Percentiles rank a stretch among this genome's conserved stretches.
These are phyloP conservation scores for Myiozetetes cayanensis DNA, from an alignment of 2,113 vertebrate genomes.

Conservation along the genomic window DNA sequence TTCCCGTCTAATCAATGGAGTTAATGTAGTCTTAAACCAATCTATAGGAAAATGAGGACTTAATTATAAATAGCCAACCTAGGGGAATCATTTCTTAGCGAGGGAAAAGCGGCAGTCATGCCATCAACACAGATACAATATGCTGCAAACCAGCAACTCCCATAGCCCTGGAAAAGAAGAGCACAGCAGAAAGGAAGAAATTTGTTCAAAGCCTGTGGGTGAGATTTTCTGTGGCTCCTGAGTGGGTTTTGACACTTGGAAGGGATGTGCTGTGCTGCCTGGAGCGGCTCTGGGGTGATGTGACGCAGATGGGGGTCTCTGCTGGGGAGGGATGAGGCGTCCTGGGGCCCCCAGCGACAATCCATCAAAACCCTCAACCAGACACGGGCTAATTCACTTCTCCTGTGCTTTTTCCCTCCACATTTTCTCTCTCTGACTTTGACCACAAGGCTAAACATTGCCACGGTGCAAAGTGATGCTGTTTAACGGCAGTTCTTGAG, in stretches of 20 bases:
- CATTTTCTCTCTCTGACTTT: not conserved
- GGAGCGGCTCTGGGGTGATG: not conserved
- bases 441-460: not conserved
- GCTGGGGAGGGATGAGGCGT: not conserved
- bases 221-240: not conserved
- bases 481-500: not conserved
- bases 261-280: not conserved
- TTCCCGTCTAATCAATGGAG: not conserved
- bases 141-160: not conserved
- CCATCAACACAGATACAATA: not conserved
- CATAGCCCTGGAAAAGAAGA: not conserved
- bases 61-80: not conserved
- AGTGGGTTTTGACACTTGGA: not conserved
- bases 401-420: not conserved
- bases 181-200: not conserved
- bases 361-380: not conserved
- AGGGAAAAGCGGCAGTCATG: not conserved
- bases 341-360: not conserved
- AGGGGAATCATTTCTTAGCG: not conserved
- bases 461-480: rapidly evolving
- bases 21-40: not conserved
- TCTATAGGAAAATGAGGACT: not conserved
- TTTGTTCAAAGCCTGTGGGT: conserved; percentile 2
- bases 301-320: not conserved
- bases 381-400: not conserved